phyloP scores from a whole-genome alignment of 2,113 vertebrate species.

The Stictonetta naevosa region DNA sequence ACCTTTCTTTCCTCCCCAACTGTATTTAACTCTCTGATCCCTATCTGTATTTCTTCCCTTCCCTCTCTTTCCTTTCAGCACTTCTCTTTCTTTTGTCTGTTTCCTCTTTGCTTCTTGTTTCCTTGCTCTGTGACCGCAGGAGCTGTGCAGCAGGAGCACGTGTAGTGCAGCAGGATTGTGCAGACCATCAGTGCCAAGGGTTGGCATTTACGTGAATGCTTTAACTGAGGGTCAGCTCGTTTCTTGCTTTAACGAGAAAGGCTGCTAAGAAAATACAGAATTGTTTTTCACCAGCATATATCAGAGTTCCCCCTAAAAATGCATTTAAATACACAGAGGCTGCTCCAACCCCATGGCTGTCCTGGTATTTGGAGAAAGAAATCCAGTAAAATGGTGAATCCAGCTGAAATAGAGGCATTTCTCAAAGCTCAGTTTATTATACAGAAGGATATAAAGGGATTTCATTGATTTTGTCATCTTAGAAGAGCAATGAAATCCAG shows the following conservation, averaged over 20 bases:
- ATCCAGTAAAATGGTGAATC: background rate
- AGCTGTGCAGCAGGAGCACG: background rate
- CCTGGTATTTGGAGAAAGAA: background rate
- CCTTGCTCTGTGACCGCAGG: background rate
- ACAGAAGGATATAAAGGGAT: background rate
- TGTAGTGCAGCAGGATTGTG: rapidly evolving
- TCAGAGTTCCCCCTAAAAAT: rapidly evolving
- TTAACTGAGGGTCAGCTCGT: background rate
- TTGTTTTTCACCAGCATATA: background rate
- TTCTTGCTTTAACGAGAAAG: conserved; percentile 7
- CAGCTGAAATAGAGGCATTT: background rate
- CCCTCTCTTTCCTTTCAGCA: background rate
- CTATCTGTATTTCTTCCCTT: background rate
- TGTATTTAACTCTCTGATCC: background rate
- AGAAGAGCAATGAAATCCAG: background rate
- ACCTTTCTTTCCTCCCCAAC: rapidly evolving
- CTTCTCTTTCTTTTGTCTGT: background rate
- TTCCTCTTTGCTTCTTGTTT: background rate
- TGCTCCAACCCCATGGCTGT: background rate
- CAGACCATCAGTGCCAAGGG: background rate
- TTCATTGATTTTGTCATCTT: background rate
- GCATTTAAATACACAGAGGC: background rate
- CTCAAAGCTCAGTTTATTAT: background rate
- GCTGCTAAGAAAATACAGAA: background rate
- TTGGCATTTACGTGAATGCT: background rate